Evolutionary conservation across 2,888 invertebrate species (phyloP).

Genomic region (Antheraea assamensis): DNA sequence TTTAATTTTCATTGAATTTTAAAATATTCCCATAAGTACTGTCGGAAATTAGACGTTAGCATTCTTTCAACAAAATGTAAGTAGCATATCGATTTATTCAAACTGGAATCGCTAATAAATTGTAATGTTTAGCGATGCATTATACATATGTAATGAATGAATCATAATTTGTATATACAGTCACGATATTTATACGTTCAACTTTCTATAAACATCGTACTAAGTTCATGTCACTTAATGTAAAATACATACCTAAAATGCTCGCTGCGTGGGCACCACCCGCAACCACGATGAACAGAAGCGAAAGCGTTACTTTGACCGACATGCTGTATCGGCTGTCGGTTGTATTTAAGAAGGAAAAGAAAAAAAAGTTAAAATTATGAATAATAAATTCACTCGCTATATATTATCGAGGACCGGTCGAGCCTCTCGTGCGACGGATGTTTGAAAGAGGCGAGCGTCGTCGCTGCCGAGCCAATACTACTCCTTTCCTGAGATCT

Average conservation of each 20-base stretch:
- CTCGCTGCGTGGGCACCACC: conserved; percentile 61
- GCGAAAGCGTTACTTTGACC: conserved; percentile 64
- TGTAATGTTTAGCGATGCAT: background rate
- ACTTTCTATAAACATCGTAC: conserved; percentile 41
- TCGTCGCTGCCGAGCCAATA: conserved; percentile 64
- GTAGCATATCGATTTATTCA: background rate
- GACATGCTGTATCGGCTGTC: conserved; percentile 59
- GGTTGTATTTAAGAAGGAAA: conserved; percentile 30
- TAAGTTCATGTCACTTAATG: conserved; percentile 31
- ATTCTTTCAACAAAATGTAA: background rate
- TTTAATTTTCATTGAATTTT: background rate
- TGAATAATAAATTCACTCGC: conserved; percentile 50
- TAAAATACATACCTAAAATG: conserved; percentile 74
- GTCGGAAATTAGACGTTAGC: background rate
- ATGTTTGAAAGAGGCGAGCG: conserved; percentile 61
- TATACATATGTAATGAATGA: background rate
- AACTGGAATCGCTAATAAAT: background rate
- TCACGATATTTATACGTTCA: conserved; percentile 8
- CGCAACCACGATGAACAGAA: conserved; percentile 55
- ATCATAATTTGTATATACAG: conserved; percentile 7
- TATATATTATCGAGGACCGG: conserved; percentile 48
- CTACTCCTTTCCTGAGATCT: conserved; percentile 76
- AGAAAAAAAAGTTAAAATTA: conserved; percentile 41
- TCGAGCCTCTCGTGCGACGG: conserved; percentile 31
- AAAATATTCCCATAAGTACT: background rate